Evolutionary conservation across 2,113 vertebrate genomes (phyloP).

Genomic region (Mormyrus lacerda): DNA sequence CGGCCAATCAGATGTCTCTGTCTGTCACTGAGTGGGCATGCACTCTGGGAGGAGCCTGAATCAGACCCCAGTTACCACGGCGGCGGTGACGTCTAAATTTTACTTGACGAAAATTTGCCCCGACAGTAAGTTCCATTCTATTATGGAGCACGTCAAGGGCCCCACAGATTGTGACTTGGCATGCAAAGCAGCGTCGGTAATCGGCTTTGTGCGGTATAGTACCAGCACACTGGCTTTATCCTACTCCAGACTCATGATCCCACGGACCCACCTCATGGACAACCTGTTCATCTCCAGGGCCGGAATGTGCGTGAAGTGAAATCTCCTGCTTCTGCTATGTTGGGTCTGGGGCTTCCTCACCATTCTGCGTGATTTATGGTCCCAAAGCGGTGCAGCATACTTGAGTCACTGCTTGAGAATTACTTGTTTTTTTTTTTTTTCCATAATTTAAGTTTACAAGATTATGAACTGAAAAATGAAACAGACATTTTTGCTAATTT

Average conservation of each 20-base stretch:
- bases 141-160: slow-evolving; percentile 34
- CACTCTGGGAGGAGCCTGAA: slow-evolving; percentile 42
- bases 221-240: not conserved
- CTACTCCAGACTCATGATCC: not conserved
- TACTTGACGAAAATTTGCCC: slow-evolving; percentile 47
- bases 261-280: not conserved
- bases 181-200: slow-evolving; percentile 40
- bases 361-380: not conserved
- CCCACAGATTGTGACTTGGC: slow-evolving; percentile 42
- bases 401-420: not conserved
- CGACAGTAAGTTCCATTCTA: slow-evolving; percentile 28
- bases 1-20: not conserved
- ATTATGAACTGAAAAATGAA: not conserved
- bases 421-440: not conserved
- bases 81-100: slow-evolving; percentile 47
- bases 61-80: slow-evolving; percentile 41
- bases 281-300: not conserved
- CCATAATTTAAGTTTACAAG: not conserved
- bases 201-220: slow-evolving; percentile 27
- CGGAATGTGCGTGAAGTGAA: not conserved
- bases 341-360: not conserved
- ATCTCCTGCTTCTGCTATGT: not conserved
- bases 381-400: not conserved
- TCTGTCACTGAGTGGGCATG: not conserved
- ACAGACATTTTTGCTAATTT: not conserved